Conservation (phyloP, 2,113 vertebrate genomes). For the Myocastor coypus region DNA sequence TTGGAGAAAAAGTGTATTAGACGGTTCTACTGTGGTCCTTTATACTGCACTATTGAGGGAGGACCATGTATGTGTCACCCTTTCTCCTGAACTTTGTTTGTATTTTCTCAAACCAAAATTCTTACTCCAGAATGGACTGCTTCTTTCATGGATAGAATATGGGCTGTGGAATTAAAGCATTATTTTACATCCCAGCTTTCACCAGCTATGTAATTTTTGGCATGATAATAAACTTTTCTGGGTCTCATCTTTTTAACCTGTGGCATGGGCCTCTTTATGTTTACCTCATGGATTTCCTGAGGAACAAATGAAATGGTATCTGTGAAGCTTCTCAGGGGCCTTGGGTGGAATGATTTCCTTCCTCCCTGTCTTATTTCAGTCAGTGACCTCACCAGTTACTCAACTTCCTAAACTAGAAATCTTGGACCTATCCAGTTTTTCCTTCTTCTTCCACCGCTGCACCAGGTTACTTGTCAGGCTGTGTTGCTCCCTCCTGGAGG, state of each 20-base stretch:
- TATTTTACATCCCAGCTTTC: constrained; percentile 7
- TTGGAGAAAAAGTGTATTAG: background rate
- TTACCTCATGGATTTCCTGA: background rate
- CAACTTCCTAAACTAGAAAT: constrained; percentile 50
- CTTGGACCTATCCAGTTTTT: constrained; percentile 8
- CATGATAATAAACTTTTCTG: background rate
- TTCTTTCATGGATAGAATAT: background rate
- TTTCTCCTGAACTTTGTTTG: background rate
- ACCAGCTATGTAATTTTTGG: background rate
- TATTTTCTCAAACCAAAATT: constrained; percentile 52
- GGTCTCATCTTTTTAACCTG: background rate
- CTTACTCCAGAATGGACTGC: background rate
- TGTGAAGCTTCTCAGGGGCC: background rate
- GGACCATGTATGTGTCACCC: background rate
- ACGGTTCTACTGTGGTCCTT: background rate
- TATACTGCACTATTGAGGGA: background rate
- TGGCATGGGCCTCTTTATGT: constrained; percentile 11
- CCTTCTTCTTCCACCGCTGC: background rate
- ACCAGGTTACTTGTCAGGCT: constrained; percentile 9
- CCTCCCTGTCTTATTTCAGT: constrained; percentile 32
- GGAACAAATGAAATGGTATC: background rate
- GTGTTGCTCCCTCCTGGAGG: background rate
- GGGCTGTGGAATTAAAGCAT: background rate
- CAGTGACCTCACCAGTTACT: constrained; percentile 26
- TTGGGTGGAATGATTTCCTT: background rate